A percentile compares a stretch with the other conserved stretches of the same genome.
phyloP scores from a whole-genome alignment of 1,140 invertebrate genomes.

The Drosophila melanica region DNA sequence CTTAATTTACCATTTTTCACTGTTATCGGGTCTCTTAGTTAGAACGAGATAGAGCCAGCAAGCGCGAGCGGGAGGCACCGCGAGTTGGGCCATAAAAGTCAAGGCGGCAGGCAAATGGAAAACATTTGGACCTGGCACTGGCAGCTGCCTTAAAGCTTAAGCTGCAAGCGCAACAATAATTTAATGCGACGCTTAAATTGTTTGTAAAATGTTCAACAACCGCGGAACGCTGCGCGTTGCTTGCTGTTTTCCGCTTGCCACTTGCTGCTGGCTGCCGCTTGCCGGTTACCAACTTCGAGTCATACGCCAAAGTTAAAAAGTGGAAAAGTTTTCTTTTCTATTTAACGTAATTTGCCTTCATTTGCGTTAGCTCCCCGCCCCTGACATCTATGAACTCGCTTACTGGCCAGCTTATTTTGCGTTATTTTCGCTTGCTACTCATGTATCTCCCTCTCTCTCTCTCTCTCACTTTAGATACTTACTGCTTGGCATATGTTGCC shows the following conservation, averaged over 20 bases:
- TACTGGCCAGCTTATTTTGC: conserved; percentile 60
- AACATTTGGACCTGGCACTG: conserved; percentile 53
- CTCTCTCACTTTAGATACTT: conserved; percentile 20
- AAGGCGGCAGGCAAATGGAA: conserved; percentile 55
- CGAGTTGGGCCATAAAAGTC: conserved; percentile 68
- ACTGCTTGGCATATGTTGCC: conserved; percentile 74
- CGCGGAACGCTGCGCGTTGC: conserved; percentile 45
- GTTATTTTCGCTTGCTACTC: conserved; percentile 7
- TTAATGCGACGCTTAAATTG: conserved; percentile 81
- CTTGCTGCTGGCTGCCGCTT: conserved; percentile 25
- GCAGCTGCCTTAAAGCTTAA: conserved; percentile 73
- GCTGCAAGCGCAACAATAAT: conserved; percentile 81
- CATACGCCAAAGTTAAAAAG: conserved; percentile 76
- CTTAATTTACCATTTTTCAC: conserved; percentile 83
- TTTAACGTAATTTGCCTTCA: conserved; percentile 83
- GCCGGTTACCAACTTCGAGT: conserved; percentile 26
- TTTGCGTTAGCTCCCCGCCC: conserved; percentile 47
- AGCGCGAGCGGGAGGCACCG: conserved; percentile 2
- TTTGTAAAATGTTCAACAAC: conserved; percentile 82
- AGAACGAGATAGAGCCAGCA: conserved; percentile 14
- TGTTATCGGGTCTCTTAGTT: conserved; percentile 55
- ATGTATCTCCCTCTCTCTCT: background rate
- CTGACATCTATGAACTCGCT: conserved; percentile 13
- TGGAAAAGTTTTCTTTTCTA: conserved; percentile 81
- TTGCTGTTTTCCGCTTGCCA: conserved; percentile 20